Conservation (phyloP, 2,113 vertebrate genomes). For the Sapajus apella region DNA sequence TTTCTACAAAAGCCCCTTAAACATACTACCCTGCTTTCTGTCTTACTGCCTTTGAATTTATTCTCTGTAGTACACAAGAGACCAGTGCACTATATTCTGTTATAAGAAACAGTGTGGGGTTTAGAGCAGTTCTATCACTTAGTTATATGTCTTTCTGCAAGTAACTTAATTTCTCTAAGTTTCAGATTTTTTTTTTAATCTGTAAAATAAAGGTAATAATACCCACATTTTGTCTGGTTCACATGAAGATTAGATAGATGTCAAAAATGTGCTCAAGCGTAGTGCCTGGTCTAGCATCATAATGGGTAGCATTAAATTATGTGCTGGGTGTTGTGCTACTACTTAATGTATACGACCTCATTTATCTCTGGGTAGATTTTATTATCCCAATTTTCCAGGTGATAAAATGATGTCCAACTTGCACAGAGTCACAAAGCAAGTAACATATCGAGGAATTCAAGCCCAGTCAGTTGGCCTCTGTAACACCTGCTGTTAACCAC, state of each 20-base stretch:
- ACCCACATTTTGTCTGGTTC: background rate
- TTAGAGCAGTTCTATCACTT: background rate
- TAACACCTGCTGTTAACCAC: background rate
- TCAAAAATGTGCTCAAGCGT: background rate
- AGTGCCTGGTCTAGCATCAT: background rate
- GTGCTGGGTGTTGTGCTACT: background rate
- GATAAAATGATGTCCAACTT: background rate
- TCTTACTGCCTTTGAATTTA: background rate
- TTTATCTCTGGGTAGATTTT: background rate
- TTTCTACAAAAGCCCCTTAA: background rate
- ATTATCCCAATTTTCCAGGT: background rate
- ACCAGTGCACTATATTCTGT: background rate
- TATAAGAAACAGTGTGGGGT: background rate
- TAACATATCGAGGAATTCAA: background rate
- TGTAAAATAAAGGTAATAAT: constrained; percentile 3
- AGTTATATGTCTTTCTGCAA: background rate
- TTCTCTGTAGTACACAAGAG: background rate
- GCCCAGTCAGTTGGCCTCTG: background rate
- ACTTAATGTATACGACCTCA: background rate
- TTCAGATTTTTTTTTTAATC: background rate
- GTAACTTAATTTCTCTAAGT: background rate
- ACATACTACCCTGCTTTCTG: background rate
- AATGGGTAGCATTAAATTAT: background rate
- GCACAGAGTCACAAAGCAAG: background rate
- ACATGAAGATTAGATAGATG: background rate